phyloP scores from a whole-genome alignment of 1,140 invertebrate genomes.

The Parasteatoda tepidariorum region DNA sequence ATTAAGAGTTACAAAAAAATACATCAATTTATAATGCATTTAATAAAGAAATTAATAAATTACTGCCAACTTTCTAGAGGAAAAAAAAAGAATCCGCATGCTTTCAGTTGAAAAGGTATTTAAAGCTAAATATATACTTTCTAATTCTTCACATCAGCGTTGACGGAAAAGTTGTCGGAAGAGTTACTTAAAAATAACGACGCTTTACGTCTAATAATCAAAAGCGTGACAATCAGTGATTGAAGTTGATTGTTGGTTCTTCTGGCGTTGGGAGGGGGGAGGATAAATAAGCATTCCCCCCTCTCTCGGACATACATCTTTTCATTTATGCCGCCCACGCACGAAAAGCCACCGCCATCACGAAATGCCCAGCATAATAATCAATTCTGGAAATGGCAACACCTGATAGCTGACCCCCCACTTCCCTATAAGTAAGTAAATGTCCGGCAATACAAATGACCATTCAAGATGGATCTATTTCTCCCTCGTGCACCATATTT shows the following conservation, averaged over 20 bases:
- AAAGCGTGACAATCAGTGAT: neutral
- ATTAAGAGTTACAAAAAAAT: no score
- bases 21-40: no score
- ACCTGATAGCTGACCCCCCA: neutral
- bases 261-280: neutral
- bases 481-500: no score
- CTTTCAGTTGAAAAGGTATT: no score
- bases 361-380: neutral
- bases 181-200: no score
- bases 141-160: no score
- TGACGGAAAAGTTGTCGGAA: no score
- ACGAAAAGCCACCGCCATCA: neutral
- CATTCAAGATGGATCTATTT: neutral
- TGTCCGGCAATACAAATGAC: neutral
- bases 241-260: constrained; percentile 2
- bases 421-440: neutral
- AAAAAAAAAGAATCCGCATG: no score
- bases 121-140: no score
- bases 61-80: no score
- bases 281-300: neutral
- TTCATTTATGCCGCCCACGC: constrained; percentile 3
- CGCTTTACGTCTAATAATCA: neutral
- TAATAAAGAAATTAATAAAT: no score
- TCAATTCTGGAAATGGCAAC: constrained; percentile 3
- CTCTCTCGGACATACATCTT: neutral